Evolutionary conservation across 2,113 vertebrate species (phyloP), one percentile per base, ranked within the genome.

Genomic region (Poeciliopsis occidentalis): DNA sequence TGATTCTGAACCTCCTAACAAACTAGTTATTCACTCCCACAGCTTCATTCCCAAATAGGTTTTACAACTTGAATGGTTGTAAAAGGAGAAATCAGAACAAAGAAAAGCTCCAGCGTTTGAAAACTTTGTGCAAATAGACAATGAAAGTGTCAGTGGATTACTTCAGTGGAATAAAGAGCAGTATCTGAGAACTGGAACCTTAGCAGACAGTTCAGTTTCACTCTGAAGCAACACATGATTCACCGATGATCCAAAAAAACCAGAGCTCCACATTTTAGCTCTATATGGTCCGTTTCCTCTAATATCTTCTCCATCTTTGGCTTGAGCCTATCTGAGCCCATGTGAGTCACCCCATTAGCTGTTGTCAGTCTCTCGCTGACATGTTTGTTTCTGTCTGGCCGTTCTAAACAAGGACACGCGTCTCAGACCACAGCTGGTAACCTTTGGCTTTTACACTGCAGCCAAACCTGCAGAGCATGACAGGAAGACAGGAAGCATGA

Each of bases 351-450:
- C 12, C 27, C 54, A 44, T 80, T 69, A 78, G 70, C 68, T 75
- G 67, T 30, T 67, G 83, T 80, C 82, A 66, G 54, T 83, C 22
- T 47, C 79, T 71, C 47, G 2, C 41, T 34, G 37, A 17, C 13
- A 47, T 60, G 39, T 82, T 64, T 71, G 2, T 76, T 62, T 37
- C 54, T 29, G 39, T 37, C 77, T 37, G 74, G 26, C 32, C 68
- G 76, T 6, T 63, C 71, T 60, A n/a, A 57, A 75, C 62, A 73
- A 71, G 60, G 75, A 79, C 57, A 41, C 2, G 15, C 61, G 32
- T 39, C 69, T 72, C 67, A 70, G 41, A 67, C 39, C 17, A 68
- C 24, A 60, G 8, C 63, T 80, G 80, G 83, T 71, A 82, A 87
- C 78, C 44, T 63, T 63, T 54, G 37, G 57, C 78, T 70, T 8